Base-by-base conservation (phyloP, 2,113 vertebrate species). In the Spea bombifrons region DNA sequence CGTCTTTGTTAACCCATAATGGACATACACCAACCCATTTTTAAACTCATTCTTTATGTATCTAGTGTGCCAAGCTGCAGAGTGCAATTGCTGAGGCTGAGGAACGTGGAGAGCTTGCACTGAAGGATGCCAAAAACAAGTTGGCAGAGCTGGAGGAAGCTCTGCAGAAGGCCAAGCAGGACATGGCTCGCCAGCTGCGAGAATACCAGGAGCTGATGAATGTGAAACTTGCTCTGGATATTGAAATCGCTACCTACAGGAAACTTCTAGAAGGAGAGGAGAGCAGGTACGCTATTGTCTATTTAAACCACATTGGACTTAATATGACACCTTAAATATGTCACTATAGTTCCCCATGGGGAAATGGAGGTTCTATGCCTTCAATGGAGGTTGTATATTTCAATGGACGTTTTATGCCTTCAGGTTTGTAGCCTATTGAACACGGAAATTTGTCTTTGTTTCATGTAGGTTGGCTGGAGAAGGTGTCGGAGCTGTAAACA, bases 241-340 rank as follows among this genome's bases (percentile, higher is more conserved):
- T 89, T 0, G 86, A 90, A 64, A 88, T 87, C 0, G 53, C 84
- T 53, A 90, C 86, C 66, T 97, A 95, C 86, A 89, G 90, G 66
- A 95, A 94, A 82, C 90, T 97, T 78, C 88, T 96, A 89, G 94
- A 96, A 73, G 93, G 94, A 75, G 92, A 95, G 81, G 94, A 96
- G 84, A 59, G 0, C 89, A 93, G 93, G 94, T 94, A 67, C 5
- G 57, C 94, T 10, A 10, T 17, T 9, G 3, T 8, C 16, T 30
- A 17, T 3, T 52, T 8, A 5, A 71, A 17, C 17, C 4, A 52
- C 9, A 52, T 7, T 52, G 6, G 9, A 52, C 9, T 52, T 52
- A 10, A 30, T 30, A 30, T 30, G 30, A 30, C 30, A 30, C 30
- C 30, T 30, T 30, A 30, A 30, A 30, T 30, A 30, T 30, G 30